Evolutionary conservation across 2,797 vertebrate species (phyloP).

Genomic region (Antennarius maculatus): DNA sequence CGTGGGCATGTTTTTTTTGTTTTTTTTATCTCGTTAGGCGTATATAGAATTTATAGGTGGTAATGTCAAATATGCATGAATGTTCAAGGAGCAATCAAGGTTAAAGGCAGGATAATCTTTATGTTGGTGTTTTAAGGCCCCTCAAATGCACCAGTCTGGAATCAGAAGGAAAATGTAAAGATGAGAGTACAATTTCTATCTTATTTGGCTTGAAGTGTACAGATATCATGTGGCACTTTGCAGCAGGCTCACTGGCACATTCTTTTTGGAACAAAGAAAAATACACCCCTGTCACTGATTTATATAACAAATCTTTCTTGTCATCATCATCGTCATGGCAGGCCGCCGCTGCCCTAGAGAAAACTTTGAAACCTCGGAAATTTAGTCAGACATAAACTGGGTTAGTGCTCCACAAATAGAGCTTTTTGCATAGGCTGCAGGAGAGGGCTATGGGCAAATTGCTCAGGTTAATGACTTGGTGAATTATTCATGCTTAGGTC

Average conservation of each 20-base stretch:
- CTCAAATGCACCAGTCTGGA: neutral
- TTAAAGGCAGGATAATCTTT: conserved; percentile 1
- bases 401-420: conserved; percentile 58
- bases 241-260: conserved; percentile 17
- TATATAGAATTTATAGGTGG: neutral
- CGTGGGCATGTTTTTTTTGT: neutral
- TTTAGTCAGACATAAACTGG: conserved; percentile 54
- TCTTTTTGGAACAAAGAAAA: conserved; percentile 25
- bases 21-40: conserved; percentile 5
- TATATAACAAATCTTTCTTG: conserved; percentile 55
- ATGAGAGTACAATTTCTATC: conserved; percentile 17
- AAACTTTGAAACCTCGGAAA: conserved; percentile 57
- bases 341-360: conserved; percentile 43
- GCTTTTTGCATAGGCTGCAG: conserved; percentile 43
- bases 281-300: conserved; percentile 32
- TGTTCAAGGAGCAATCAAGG: conserved; percentile 17
- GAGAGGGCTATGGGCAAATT: conserved; percentile 63
- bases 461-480: conserved; percentile 71
- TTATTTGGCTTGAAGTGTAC: conserved; percentile 23
- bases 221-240: conserved; percentile 25
- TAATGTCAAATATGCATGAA: conserved; percentile 22
- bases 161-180: conserved; percentile 26
- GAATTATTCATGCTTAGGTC: conserved; percentile 72
- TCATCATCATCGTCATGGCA: conserved; percentile 48
- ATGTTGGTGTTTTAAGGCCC: neutral